Evolutionary conservation across 2,113 vertebrate species (phyloP), one percentile per base, ranked within the genome.

Genomic region (Dasyornis broadbenti): DNA sequence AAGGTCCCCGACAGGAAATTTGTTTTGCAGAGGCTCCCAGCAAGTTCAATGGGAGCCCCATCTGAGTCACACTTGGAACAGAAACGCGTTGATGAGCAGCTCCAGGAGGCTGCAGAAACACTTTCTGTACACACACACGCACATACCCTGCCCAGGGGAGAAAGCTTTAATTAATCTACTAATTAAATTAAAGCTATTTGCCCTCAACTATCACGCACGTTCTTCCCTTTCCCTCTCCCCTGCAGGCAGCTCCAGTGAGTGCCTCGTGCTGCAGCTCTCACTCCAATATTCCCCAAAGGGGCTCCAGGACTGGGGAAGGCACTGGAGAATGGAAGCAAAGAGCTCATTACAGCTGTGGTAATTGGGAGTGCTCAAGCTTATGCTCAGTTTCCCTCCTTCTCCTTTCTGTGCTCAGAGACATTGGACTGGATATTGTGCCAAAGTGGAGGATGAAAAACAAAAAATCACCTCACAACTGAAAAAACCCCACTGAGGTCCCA

Each of bases 111-210:
- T 81, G 79, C 49, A 83, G 72, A 73, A 93, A 91, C 66, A 65
- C 84, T 92, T 70, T 76, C 56, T 33, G 2, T 37, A 44, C 57
- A 23, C 49, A 23, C 49, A 68, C 59, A 52, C 37, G 30, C 79
- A 63, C 8, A 47, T 15, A 10, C 42, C 76, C 86, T 75, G 68
- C 96, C 57, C 91, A 94, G 76, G 93, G 75, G 92, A 95, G 90
- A 89, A 95, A 94, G 80, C 37, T 97, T 97, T 97, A 97, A 97
- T 96, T 97, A 96, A 94, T 96, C 90, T 59, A 45, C 78, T 97
- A 97, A 97, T 97, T 97, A 91, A 96, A 97, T 96, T 96, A 96
- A 95, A 96, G 63, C 75, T 92, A 81, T 95, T 92, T 96, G 90
- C 86, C 75, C 88, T 96, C 73, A 53, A 83, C 92, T 50, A 85